Conservation (phyloP, 2,888 invertebrate species). For the Helicoverpa assulta region DNA sequence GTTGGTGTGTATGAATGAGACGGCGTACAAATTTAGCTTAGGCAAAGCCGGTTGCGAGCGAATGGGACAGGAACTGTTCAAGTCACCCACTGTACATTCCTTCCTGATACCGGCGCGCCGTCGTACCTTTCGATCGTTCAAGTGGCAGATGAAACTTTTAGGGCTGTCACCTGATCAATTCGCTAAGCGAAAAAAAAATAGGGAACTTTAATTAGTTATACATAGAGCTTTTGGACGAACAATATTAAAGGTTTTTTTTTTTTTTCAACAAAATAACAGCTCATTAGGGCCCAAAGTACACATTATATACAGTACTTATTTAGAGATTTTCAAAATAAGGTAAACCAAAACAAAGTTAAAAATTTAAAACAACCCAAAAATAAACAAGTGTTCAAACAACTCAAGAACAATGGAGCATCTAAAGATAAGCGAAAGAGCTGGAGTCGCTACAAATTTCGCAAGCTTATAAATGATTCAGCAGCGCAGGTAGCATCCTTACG, state of each 20-base stretch:
- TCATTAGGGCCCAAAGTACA: no score
- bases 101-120: slow-evolving; percentile 89
- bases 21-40: slow-evolving; percentile 85
- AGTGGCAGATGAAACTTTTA: slow-evolving; percentile 90
- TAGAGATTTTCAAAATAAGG: no score
- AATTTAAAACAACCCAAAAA: not conserved
- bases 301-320: no score
- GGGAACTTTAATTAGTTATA: slow-evolving; percentile 43
- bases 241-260: not conserved
- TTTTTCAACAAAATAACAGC: not conserved
- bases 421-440: slow-evolving; percentile 19
- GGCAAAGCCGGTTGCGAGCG: slow-evolving; percentile 84
- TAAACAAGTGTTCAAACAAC: slow-evolving; percentile 8
- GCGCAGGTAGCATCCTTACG: slow-evolving; percentile 79
- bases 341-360: no score
- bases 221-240: not conserved
- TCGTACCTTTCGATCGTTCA: slow-evolving; percentile 91
- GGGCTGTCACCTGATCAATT: slow-evolving; percentile 83
- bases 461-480: slow-evolving; percentile 69
- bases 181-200: slow-evolving; percentile 52
- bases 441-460: slow-evolving; percentile 33
- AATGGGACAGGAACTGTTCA: slow-evolving; percentile 87
- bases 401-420: slow-evolving; percentile 28
- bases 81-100: slow-evolving; percentile 90
- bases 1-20: slow-evolving; percentile 88